Evolutionary conservation across 2,888 invertebrate genomes (phyloP), one percentile per base, ranked within the genome.

Genomic region (Prosapia bicincta): DNA sequence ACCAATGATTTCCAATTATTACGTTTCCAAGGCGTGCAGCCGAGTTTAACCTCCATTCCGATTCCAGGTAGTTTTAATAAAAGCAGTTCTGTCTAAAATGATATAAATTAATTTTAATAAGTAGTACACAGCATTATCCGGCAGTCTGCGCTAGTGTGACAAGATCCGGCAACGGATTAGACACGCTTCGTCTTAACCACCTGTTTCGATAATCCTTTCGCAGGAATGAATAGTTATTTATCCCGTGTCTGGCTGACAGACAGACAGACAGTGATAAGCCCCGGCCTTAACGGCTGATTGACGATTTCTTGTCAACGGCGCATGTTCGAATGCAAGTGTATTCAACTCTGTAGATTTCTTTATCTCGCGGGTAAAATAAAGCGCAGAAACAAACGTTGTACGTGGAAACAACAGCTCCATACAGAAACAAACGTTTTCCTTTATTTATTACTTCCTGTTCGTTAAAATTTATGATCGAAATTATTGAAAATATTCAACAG

Each of bases 81-180:
- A 38, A 15, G 10, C 10, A 38, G 38, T 15, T 15, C 1, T 13
- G 3, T 38, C 38, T 38, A 15, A 54, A 54, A 20, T 20, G 54
- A 54, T 54, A 54, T 54, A 54, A 54, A 54, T 54, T 54, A 54
- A 54, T 54, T 54, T 54, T 54, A 54, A 54, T 54, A 54, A 54
- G 54, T 54, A 20, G 54, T 54, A 54, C 54, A 54, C 20, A 20
- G 20, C 38, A 20, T 54, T 54, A 54, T 54, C 54, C 20, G 13
- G 54, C 20, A 54, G 54, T n/a, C 9, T 13, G 54, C 20, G 54
- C 20, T 10, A 54, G 54, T 28, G 28, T 38, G 38, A 38, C 38
- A 38, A 38, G 38, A 38, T 38, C 38, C 38, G 38, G 38, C 38
- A 38, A 13, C 10, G 38, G 38, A 38, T 38, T 38, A 38, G 13